These are phyloP conservation scores for Caenorhabditis briggsae DNA, from an alignment of 1,140 invertebrate genomes.

Conservation along the genomic window DNA sequence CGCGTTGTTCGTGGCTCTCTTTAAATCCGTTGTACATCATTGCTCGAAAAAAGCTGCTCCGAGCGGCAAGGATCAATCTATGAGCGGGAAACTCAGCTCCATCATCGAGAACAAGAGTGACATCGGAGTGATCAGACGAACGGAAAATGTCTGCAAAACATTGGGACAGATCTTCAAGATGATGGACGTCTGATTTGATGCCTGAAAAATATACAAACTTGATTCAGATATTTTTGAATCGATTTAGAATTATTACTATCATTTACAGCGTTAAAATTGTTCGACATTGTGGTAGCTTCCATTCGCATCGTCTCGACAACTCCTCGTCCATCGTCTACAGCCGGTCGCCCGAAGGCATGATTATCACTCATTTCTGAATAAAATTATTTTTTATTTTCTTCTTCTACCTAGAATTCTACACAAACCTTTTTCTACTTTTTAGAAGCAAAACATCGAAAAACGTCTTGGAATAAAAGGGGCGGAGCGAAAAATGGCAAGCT, in stretches of 20 bases:
- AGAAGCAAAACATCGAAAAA: neutral
- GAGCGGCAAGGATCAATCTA: neutral
- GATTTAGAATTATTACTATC: neutral
- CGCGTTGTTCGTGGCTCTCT: neutral
- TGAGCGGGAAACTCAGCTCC: constrained; percentile 9
- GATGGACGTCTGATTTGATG: neutral
- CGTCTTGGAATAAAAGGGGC: neutral
- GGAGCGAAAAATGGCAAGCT: neutral
- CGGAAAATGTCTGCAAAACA: neutral
- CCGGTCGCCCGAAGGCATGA: constrained; percentile 20
- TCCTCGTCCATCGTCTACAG: neutral
- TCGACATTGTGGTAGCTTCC: neutral
- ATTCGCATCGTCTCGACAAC: constrained; percentile 7
- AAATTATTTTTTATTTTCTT: neutral
- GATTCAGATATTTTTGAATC: neutral
- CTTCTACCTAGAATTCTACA: no score
- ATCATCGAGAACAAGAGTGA: constrained; percentile 19
- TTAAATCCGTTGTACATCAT: constrained; percentile 20
- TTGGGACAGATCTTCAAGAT: constrained; percentile 8
- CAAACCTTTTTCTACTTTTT: neutral
- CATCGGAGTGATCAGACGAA: neutral
- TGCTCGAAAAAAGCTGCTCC: constrained; percentile 5
- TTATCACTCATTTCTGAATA: constrained; percentile 3
- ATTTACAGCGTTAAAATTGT: constrained; percentile 41
- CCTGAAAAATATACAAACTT: neutral